Evolutionary conservation across 2,888 invertebrate genomes (phyloP), one percentile per base, ranked within the genome.

Genomic region (Drosophila recens): DNA sequence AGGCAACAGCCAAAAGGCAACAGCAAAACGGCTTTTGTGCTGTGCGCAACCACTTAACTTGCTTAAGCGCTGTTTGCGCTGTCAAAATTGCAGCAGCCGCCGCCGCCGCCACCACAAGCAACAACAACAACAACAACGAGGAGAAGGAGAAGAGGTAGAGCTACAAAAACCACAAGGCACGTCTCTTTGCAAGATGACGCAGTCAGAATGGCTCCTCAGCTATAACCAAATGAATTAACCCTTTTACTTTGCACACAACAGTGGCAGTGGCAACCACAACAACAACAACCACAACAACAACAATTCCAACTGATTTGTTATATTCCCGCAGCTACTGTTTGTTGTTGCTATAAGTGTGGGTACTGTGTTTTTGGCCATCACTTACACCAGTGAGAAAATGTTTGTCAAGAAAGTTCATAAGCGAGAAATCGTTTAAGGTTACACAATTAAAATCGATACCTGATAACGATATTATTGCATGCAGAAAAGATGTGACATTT

Each of bases 211-310:
- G 43, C 73, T 72, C 63, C 68, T 68, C 66, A 67, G 66, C 68
- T 82, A 70, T 84, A 70, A 79, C 75, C 72, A 84, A 89, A 87
- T 89, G 86, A 87, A 87, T 87, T 87, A 87, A 89, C 86, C 86
- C 89, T 87, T 87, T 89, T 87, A 87, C 89, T 89, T 89, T 86
- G 84, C 73, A 63, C 68, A 82, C 71, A 78, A 82, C 71, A 78
- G 56, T 46, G 52, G 33, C 69, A 53, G 49, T 17, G 52, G 42
- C 64, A 67, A 53, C 61, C 52, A 33, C 67, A 62, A 52, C 64
- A 65, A 65, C 67, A 72, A 59, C 53, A 51, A n/a, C 63, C 63
- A 48, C 48, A 52, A 9, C 17, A 57, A 48, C 43, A 75, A 72
- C 33, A 11, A 51, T 53, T 30, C 38, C 72, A 67, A 80, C 75